These are phyloP conservation scores for Chaetodon auriga DNA, from an alignment of 2,113 vertebrate genomes.

Conservation along the genomic window DNA sequence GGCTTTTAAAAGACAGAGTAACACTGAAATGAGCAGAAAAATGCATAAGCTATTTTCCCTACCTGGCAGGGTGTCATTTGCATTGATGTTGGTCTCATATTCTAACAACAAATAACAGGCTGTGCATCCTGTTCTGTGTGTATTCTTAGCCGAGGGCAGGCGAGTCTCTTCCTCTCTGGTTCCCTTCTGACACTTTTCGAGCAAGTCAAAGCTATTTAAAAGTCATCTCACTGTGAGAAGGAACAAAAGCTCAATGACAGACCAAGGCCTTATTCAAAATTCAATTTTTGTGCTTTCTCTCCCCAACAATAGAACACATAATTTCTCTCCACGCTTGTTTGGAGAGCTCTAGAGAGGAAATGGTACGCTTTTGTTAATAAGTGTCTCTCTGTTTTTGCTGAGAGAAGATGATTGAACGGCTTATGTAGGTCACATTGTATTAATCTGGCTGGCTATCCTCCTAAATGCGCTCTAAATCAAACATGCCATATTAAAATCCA, in stretches of 20 bases:
- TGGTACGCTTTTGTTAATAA: constrained; percentile 70
- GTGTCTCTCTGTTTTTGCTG: constrained; percentile 62
- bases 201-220: constrained; percentile 69
- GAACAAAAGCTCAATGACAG: constrained; percentile 70
- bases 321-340: constrained; percentile 69
- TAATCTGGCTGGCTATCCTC: constrained; percentile 72
- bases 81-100: constrained; percentile 53
- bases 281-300: constrained; percentile 69
- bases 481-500: constrained; percentile 75
- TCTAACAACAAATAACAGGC: constrained; percentile 48
- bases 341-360: constrained; percentile 62
- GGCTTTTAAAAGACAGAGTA: constrained; percentile 19
- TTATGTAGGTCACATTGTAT: constrained; percentile 82
- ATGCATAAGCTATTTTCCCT: constrained; percentile 53
- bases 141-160: constrained; percentile 58
- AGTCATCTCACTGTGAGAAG: constrained; percentile 47
- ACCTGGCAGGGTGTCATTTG: constrained; percentile 51
- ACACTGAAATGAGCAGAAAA: constrained; percentile 34
- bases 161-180: constrained; percentile 40
- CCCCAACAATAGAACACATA: constrained; percentile 57
- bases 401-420: constrained; percentile 68
- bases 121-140: constrained; percentile 35
- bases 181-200: constrained; percentile 56
- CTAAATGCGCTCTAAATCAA: constrained; percentile 75
- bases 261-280: constrained; percentile 66